Evolutionary conservation across 2,888 invertebrate genomes (phyloP), one percentile per base, ranked within the genome.

Genomic region (Drosophila tanythrix): DNA sequence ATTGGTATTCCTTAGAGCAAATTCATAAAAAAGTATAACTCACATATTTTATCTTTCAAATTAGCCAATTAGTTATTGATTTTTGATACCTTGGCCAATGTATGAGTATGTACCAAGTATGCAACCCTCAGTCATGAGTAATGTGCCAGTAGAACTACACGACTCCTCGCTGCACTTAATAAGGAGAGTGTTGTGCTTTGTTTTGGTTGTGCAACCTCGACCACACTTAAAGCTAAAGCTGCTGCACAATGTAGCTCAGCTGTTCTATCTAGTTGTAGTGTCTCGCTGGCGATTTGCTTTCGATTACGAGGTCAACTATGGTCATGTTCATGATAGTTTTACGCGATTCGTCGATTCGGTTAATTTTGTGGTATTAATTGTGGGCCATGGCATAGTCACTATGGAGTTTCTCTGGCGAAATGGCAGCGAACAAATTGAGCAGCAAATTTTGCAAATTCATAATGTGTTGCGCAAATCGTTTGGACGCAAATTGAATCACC

Each of bases 321-420:
- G 80, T 35, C 31, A 21, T 35, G 18, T 52, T 0, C 18, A 70
- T 6, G 81, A 80, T 51, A 5, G 21, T 11, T 29, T 70, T 3
- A 76, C 81, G 31, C 46, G 31, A 8, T 2, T 10, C 3, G 2
- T 80, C 13, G 70, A 80, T 36, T 29, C 76, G 5, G 0, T 58
- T 15, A 55, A 58, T 10, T 82, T 79, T 48, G 15, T 66, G 8
- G 57, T 73, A 0, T 58, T 83, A 25, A 13, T 79, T 1, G 25
- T 71, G 7, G 56, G 60, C 6, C 78, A 87, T 51, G 15, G 53
- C 6, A 27, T 72, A 0, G 25, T 78, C 2, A 46, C 29, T 18
- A 10, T 68, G 8, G 81, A 81, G 31, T 11, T 78, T 35, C 29
- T 72, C 8, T 78, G 78, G 78, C 52, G 31, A 13, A 78, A 68